Evolutionary conservation across 2,113 vertebrate species (phyloP).

Genomic region (Aythya baeri): DNA sequence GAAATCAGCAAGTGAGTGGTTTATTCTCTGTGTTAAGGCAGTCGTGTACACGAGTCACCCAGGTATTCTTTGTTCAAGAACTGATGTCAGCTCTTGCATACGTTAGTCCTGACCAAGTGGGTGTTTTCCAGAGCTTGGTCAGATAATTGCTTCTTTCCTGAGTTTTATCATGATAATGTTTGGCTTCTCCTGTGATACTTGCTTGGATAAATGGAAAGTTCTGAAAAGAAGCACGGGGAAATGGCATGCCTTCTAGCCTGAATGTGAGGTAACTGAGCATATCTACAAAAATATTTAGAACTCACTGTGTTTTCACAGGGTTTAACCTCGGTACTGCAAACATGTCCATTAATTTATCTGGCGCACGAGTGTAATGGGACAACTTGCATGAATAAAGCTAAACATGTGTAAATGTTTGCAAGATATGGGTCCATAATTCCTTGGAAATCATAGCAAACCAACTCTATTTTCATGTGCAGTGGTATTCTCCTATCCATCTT

Average conservation of each 20-base stretch:
- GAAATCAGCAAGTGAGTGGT: background rate
- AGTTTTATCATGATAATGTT: background rate
- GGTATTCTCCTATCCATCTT: background rate
- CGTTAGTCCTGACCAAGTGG: background rate
- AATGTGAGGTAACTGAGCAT: background rate
- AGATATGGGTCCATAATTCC: conserved; percentile 57
- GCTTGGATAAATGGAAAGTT: background rate
- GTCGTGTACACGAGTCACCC: background rate
- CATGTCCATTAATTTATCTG: conserved; percentile 39
- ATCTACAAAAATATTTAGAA: conserved; percentile 18
- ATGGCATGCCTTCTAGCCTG: background rate
- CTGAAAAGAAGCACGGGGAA: background rate
- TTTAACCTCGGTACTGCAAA: conserved; percentile 15
- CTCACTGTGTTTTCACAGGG: conserved; percentile 17
- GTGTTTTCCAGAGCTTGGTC: background rate
- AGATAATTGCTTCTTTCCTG: background rate
- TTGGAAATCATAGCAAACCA: conserved; percentile 61
- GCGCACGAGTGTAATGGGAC: conserved; percentile 31
- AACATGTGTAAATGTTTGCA: conserved; percentile 64
- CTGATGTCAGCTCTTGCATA: background rate
- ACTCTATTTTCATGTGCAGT: conserved; percentile 5
- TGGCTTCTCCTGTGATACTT: background rate
- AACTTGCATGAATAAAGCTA: conserved; percentile 49
- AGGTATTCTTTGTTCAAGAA: background rate
- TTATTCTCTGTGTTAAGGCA: background rate